Conservation (phyloP, 2,113 vertebrate genomes). For the Scopus umbretta region DNA sequence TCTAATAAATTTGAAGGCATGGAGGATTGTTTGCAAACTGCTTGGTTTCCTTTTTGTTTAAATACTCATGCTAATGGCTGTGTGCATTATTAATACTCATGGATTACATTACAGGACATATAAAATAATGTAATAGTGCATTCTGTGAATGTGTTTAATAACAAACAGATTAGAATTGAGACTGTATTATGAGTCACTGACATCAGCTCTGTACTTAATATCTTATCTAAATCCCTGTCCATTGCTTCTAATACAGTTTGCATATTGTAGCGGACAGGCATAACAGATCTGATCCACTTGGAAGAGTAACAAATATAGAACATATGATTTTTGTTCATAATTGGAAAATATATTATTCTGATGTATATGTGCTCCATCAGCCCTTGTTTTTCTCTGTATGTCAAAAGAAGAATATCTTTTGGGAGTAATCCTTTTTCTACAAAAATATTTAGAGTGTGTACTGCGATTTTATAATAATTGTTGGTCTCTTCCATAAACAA, state of each 20-base stretch:
- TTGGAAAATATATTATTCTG: neutral
- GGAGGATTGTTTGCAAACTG: neutral
- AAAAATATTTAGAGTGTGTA: neutral
- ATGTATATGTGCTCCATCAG: neutral
- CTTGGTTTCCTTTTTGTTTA: neutral
- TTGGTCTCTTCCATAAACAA: neutral
- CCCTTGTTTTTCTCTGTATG: neutral
- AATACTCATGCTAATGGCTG: neutral
- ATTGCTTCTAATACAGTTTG: neutral
- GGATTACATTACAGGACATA: neutral
- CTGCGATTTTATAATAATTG: neutral
- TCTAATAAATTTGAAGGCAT: neutral
- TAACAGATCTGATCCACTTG: too few species aligned
- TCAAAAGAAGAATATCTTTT: neutral
- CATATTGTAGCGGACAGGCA: too few species aligned
- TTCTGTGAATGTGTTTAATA: neutral
- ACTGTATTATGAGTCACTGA: neutral
- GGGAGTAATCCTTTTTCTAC: neutral
- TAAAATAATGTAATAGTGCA: neutral
- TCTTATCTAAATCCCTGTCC: neutral
- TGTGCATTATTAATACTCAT: neutral
- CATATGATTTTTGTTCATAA: neutral
- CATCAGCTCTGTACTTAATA: neutral
- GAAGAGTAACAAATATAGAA: neutral
- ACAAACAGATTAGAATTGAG: slow-evolving; percentile 3